Evolutionary conservation across 2,888 invertebrate species (phyloP).

Genomic region (Drosophila buzzatii): DNA sequence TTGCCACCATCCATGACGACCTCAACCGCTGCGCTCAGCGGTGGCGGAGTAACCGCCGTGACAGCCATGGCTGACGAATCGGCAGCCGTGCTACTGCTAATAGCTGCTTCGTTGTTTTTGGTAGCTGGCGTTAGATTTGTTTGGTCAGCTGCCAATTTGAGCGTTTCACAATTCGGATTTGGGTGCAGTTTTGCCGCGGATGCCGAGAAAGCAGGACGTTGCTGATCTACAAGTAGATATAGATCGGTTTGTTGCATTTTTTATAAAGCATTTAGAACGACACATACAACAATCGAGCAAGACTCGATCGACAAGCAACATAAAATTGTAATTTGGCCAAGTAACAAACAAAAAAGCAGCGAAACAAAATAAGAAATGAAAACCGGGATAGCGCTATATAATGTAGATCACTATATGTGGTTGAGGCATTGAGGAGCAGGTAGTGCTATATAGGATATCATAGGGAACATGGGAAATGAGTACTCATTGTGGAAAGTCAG

Average conservation of each 20-base stretch:
- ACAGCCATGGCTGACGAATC: conserved; percentile 34
- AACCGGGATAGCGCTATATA: conserved; percentile 36
- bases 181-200: conserved; percentile 84
- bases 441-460: conserved; percentile 22
- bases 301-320: conserved; percentile 59
- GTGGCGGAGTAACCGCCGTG: conserved; percentile 59
- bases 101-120: conserved; percentile 13
- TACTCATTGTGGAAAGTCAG: neutral
- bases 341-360: conserved; percentile 31
- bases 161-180: conserved; percentile 78
- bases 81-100: neutral
- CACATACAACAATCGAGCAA: conserved; percentile 59
- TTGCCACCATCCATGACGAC: conserved; percentile 54
- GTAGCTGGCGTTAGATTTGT: conserved; percentile 20
- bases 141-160: conserved; percentile 48
- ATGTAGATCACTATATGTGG: conserved; percentile 36
- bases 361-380: conserved; percentile 24
- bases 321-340: conserved; percentile 76
- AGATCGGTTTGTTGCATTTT: conserved; percentile 78
- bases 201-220: conserved; percentile 86
- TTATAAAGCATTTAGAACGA: conserved; percentile 67
- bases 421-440: conserved; percentile 17
- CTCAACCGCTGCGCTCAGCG: conserved; percentile 60
- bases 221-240: conserved; percentile 86
- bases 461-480: neutral